Evolutionary conservation across 2,797 vertebrate genomes (phyloP).

Genomic region (Pipistrellus pygmaeus): DNA sequence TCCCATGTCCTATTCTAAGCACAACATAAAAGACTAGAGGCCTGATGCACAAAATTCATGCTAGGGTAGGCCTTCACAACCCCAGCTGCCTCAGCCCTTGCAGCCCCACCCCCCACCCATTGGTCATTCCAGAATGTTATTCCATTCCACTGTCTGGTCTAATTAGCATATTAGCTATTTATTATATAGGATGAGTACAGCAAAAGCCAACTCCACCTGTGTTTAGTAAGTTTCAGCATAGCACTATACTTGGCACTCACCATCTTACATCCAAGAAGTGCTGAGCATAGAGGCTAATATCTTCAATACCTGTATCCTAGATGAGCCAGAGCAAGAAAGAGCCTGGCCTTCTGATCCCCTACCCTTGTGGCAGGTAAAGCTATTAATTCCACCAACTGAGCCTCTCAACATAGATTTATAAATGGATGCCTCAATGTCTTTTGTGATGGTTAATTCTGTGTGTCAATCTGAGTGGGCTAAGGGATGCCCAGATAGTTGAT

Average conservation of each 20-base stretch:
- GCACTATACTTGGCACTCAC: not conserved
- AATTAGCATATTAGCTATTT: too few relatives aligned
- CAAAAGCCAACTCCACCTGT: not conserved
- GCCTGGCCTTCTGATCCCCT: not conserved
- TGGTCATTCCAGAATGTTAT: too few relatives aligned
- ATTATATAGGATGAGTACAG: too few relatives aligned
- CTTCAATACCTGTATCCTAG: not conserved
- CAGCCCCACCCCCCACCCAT: too few relatives aligned
- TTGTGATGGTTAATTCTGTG: not conserved
- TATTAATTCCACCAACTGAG: not conserved
- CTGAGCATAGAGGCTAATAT: not conserved
- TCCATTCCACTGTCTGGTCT: too few relatives aligned
- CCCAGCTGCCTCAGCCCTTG: too few relatives aligned
- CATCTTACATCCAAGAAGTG: not conserved
- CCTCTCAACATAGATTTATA: conserved; percentile 5
- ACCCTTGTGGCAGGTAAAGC: not conserved
- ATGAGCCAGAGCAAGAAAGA: not conserved
- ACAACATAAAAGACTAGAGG: not conserved
- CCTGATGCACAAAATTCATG: not conserved
- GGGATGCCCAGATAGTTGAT: not conserved
- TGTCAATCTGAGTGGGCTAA: not conserved
- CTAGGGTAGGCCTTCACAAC: too few relatives aligned
- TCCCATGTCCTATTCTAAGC: not conserved
- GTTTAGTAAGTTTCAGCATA: conserved; percentile 18
- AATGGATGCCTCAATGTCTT: not conserved